phyloP scores from a whole-genome alignment of 2,113 vertebrate genomes.

The Melospiza georgiana region DNA sequence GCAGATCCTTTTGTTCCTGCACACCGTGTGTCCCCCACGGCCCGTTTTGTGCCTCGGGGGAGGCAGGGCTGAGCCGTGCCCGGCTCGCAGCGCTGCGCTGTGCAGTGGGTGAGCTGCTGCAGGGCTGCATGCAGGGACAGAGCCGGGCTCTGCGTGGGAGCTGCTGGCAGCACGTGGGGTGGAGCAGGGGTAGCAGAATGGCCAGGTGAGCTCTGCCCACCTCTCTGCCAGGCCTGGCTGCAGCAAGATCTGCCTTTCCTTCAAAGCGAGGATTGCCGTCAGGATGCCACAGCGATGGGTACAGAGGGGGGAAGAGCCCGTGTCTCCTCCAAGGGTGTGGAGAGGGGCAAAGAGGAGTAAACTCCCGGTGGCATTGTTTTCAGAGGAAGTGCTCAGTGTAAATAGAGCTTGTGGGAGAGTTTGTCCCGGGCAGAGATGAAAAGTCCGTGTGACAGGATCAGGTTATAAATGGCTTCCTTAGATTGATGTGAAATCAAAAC shows the following conservation, averaged over 20 bases:
- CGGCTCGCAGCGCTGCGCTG: neutral
- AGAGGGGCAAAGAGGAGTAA: conserved; percentile 33
- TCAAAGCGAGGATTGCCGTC: neutral
- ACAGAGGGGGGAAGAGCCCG: neutral
- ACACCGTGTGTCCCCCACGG: accelerated
- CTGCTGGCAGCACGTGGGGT: accelerated
- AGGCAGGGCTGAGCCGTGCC: neutral
- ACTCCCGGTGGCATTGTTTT: conserved; percentile 92
- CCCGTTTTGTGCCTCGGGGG: neutral
- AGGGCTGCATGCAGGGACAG: neutral
- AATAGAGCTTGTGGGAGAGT: conserved; percentile 85
- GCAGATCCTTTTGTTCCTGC: neutral
- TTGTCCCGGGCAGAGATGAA: conserved; percentile 81
- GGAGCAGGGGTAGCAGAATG: neutral
- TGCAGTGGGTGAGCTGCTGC: neutral
- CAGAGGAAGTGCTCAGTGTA: conserved; percentile 92
- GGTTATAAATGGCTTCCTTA: conserved; percentile 85
- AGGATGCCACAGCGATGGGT: neutral
- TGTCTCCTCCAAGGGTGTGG: conserved; percentile 2
- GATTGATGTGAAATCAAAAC: conserved; percentile 81
- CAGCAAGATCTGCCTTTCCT: neutral
- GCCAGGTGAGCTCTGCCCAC: neutral
- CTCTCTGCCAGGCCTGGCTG: neutral
- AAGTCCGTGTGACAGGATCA: conserved; percentile 76
- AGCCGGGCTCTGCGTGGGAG: accelerated